These are phyloP conservation scores for Spilosoma lubricipeda DNA, from an alignment of 2,888 invertebrate genomes.

Conservation along the genomic window DNA sequence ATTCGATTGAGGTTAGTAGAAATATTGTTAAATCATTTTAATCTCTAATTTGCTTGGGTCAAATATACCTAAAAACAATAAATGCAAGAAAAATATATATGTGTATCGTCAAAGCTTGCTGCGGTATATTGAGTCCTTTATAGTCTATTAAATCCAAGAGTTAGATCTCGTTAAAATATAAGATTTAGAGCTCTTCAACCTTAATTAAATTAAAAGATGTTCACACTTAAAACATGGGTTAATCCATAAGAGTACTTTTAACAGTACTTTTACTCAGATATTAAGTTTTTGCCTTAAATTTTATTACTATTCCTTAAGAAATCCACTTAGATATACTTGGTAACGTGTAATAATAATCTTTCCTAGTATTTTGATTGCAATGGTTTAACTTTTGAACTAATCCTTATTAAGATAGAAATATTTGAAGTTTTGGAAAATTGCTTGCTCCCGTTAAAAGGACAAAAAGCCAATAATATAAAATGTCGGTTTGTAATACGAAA, in stretches of 20 bases:
- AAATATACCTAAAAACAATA: neutral
- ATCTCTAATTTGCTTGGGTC: neutral
- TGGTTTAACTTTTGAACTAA: neutral
- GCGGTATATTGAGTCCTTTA: neutral
- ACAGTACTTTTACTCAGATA: neutral
- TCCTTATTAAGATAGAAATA: no score
- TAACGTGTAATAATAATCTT: neutral
- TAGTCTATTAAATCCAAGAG: neutral
- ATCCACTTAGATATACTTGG: neutral
- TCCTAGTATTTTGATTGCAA: neutral
- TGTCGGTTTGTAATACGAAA: no score
- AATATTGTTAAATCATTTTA: neutral
- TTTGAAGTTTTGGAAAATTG: no score
- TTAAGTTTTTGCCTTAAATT: neutral
- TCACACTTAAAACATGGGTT: neutral
- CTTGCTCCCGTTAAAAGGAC: neutral
- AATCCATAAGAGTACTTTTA: neutral
- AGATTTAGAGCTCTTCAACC: neutral
- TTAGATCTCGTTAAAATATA: neutral
- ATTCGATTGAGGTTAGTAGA: neutral
- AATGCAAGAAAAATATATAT: neutral
- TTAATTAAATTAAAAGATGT: neutral
- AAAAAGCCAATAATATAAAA: no score
- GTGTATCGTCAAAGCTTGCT: neutral
- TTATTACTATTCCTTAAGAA: neutral